Base-by-base conservation (phyloP, 2,888 invertebrate species). In the Augochlorella aurata region DNA sequence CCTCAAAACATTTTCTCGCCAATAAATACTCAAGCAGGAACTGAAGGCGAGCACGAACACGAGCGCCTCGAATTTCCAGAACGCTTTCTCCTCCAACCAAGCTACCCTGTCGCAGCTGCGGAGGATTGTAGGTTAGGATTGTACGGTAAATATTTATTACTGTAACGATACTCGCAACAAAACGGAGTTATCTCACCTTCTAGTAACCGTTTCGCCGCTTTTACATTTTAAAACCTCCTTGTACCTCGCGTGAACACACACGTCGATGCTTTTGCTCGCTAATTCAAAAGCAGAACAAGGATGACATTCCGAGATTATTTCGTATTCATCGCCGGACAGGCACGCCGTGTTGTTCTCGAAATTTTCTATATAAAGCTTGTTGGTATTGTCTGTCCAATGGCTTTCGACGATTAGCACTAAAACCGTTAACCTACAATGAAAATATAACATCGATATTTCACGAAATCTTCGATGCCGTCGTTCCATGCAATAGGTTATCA, bases 201-300 rank as follows among this genome's bases (percentile, higher is more conserved):
- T 95, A 9, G 97, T 97, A 14, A 97, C 96, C 81, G 96, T 96
- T 94, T 97, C 96, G 29, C 97, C 97, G 93, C 96, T 96, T 89
- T 96, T 95, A 94, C 98, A 98, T 90, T 96, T 96, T 16, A 98
- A 92, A 79, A 97, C 95, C 94, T 98, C 98, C 92, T 97, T 98
- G 92, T 96, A 97, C 92, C 97, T 96, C 2, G 97, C 97, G 89
- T 96, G 96, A 82, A 97, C 96, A 90, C 98, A 98, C 66, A 97
- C 97, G 74, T 97, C 96, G 89, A 97, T 96, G 91, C 96, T 97
- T 93, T 96, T 96, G 91, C 97, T 97, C 74, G 96, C 95, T 84
- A 97, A 96, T 94, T 98, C 98, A 93, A 97, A 97, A 86, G 97
- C 96, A 92, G 97, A 96, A 93, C 98, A 98, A n/a, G 97, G 97